Percentiles rank a stretch among this genome's conserved stretches.
Conservation (phyloP, 2,797 vertebrate genomes). For the Gambelia wislizenii region DNA sequence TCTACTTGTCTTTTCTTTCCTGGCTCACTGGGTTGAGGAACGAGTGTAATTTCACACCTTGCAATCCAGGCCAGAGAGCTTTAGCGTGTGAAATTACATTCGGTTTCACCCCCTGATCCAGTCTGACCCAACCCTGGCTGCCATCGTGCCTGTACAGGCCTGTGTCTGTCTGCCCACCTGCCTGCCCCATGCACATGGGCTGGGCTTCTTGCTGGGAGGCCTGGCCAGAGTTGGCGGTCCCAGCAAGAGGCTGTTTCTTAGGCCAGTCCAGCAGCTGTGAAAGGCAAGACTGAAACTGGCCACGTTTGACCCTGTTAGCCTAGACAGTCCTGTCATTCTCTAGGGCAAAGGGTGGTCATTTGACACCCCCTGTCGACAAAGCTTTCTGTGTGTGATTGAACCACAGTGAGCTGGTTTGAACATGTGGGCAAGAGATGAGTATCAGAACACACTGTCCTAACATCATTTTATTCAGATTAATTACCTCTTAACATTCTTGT, state of each 20-base stretch:
- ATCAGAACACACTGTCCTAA: constrained; percentile 8
- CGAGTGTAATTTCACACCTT: constrained; percentile 28
- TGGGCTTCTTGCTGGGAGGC: background rate
- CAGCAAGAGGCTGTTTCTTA: background rate
- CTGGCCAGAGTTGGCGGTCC: background rate
- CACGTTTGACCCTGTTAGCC: background rate
- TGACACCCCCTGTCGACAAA: background rate
- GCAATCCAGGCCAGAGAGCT: background rate
- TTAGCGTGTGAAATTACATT: constrained; percentile 30
- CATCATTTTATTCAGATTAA: constrained; percentile 11
- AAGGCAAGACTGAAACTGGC: background rate
- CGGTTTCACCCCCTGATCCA: background rate
- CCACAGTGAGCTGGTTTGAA: background rate
- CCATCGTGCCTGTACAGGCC: background rate
- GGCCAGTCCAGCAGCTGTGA: background rate
- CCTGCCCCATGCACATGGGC: background rate
- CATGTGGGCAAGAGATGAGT: background rate
- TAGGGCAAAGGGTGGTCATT: background rate
- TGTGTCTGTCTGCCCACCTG: background rate
- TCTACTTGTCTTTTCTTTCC: background rate
- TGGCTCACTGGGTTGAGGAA: background rate
- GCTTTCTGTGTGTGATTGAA: background rate
- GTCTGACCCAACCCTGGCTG: background rate
- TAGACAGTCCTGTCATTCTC: background rate
- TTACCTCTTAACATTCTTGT: background rate